Conservation (phyloP, 2,888 invertebrate genomes). For the Tanytarsus gracilentus region DNA sequence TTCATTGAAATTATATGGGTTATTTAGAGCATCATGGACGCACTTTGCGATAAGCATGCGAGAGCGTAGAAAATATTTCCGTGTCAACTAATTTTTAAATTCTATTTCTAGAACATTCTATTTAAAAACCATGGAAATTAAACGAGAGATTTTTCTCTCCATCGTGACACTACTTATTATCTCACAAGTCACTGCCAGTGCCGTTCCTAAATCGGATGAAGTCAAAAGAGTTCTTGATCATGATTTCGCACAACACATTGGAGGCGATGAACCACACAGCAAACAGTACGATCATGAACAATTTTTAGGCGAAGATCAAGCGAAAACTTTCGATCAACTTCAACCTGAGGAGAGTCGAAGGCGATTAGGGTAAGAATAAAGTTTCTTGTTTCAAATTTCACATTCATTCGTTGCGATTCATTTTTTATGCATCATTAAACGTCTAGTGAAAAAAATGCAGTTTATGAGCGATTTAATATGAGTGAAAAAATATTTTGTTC, state of each 20-base stretch:
- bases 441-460: no score
- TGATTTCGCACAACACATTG: constrained; percentile 71
- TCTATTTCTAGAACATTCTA: constrained; percentile 3
- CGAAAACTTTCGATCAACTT: constrained; percentile 87
- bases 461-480: background rate
- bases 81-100: no score
- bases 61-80: no score
- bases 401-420: background rate
- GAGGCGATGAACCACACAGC: constrained; percentile 71
- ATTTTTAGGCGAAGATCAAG: constrained; percentile 87
- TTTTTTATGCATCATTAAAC: background rate
- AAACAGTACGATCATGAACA: constrained; percentile 94
- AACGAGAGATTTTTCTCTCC: background rate
- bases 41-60: no score
- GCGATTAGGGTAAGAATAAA: constrained; percentile 57
- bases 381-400: background rate
- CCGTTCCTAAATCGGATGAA: constrained; percentile 67
- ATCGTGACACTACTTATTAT: background rate
- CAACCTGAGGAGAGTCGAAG: constrained; percentile 91
- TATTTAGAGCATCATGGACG: no score
- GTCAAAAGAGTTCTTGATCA: constrained; percentile 55
- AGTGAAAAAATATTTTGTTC: background rate
- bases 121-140: no score
- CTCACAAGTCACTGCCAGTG: background rate
- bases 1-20: background rate